Percentiles rank a stretch among this genome's conserved stretches.
Evolutionary conservation across 2,797 vertebrate species (phyloP).

Genomic region (Molossus alvarezi): DNA sequence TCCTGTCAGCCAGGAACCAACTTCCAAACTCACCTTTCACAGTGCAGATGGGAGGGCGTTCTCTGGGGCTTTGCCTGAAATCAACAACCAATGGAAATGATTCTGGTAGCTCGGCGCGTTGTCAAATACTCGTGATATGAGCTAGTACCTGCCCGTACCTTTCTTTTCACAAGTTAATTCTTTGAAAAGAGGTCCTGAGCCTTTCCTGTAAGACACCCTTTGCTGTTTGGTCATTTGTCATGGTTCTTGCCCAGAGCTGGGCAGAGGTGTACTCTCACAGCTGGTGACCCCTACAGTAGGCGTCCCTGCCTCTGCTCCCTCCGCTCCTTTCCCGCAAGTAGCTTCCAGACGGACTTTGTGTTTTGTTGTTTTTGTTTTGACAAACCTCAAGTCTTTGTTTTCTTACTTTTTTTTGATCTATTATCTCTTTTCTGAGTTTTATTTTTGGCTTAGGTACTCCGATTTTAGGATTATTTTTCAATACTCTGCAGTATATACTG

Average conservation of each 20-base stretch:
- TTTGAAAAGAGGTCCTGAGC: not conserved
- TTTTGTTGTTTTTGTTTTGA: not conserved
- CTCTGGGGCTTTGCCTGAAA: not conserved
- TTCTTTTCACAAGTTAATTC: slow-evolving; percentile 43
- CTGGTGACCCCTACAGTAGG: too few relatives aligned
- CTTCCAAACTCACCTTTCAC: not conserved
- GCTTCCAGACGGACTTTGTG: slow-evolving; percentile 72
- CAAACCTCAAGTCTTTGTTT: slow-evolving; percentile 37
- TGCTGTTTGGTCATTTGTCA: not conserved
- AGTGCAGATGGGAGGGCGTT: not conserved
- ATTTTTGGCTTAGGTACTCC: slow-evolving; percentile 56
- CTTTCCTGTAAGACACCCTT: not conserved
- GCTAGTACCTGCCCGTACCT: not conserved
- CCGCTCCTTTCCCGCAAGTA: slow-evolving; percentile 47
- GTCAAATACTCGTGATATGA: not conserved
- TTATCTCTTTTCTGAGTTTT: slow-evolving; percentile 63
- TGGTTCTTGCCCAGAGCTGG: too few relatives aligned
- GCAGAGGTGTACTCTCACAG: too few relatives aligned
- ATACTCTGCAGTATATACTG: not conserved
- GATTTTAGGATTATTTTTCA: slow-evolving; percentile 21
- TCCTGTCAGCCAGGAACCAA: not conserved
- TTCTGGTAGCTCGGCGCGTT: not conserved
- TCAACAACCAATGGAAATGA: not conserved
- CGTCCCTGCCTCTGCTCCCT: not conserved
- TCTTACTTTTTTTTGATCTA: slow-evolving; percentile 9